These are phyloP conservation scores for Caenorhabditis wallacei DNA, from an alignment of 2,888 invertebrate species.

Conservation along the genomic window DNA sequence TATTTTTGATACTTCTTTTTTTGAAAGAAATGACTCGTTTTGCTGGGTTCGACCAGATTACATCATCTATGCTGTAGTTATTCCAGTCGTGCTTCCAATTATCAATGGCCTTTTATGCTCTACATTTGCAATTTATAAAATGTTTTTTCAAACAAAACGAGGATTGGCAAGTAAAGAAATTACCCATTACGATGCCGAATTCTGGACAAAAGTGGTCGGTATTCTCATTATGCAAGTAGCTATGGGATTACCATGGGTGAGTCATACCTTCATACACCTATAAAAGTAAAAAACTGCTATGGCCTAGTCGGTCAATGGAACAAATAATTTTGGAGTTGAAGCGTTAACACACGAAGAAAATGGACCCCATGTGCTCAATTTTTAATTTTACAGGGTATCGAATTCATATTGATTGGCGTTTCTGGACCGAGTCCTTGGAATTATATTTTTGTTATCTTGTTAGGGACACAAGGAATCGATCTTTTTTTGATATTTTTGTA, in stretches of 20 bases:
- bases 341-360: no score
- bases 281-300: no score
- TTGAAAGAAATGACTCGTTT: slow-evolving; percentile 71
- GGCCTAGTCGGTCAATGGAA: no score
- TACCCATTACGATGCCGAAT: slow-evolving; percentile 51
- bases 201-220: slow-evolving; percentile 67
- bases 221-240: slow-evolving; percentile 75
- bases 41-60: slow-evolving; percentile 78
- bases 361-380: no score
- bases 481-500: slow-evolving; percentile 63
- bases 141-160: slow-evolving; percentile 64
- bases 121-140: slow-evolving; percentile 67
- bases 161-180: slow-evolving; percentile 36
- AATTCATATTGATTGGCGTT: slow-evolving; percentile 69
- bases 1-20: slow-evolving; percentile 63
- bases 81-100: slow-evolving; percentile 73
- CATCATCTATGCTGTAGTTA: slow-evolving; percentile 70
- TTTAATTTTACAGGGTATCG: slow-evolving; percentile 67
- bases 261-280: no score
- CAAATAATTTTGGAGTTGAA: no score
- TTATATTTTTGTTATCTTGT: slow-evolving; percentile 71
- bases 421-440: slow-evolving; percentile 65
- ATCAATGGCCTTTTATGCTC: slow-evolving; percentile 73
- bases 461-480: slow-evolving; percentile 70
- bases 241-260: slow-evolving; percentile 77